Base-by-base conservation (phyloP, 2,888 invertebrate species). In the Salticus scenicus region DNA sequence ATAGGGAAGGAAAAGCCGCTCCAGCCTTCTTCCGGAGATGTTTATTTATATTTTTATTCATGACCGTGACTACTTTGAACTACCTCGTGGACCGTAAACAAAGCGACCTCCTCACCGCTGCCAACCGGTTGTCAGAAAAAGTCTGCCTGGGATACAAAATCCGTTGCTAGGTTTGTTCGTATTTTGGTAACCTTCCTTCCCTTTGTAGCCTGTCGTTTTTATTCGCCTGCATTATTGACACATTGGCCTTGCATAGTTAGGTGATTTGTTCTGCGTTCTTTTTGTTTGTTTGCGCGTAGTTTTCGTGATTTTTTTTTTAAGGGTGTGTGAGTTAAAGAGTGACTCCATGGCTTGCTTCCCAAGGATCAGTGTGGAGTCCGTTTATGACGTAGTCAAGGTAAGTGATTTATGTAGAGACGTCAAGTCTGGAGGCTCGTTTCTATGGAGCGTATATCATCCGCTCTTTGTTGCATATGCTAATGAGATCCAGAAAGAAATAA, bases 11-110 rank as follows among this genome's bases (percentile, higher is more conserved):
- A 51, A 51, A 20, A 8, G n/a, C 17, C 8, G 17, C 17, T 20
- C 12, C n/a, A 14, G 30, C 66, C 30, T 37, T 33, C 31, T 33
- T 31, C 67, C 33, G 31, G 20, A 20, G 28, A 12, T 69, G 69
- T 78, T 78, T 78, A 70, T 71, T 78, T 64, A 42, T 71, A 31
- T n/a, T 63, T 71, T 76, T 66, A 76, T 76, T 76, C 63, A 37
- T 78, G 78, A 78, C 78, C 78, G 78, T 57, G 31, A 69, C 28
- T 63, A 47, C 63, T 24, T 28, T 28, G 63, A 63, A 63, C 64
- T 28, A 57, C 33, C 41, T 27, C 27, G 63, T 63, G 57, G 64
- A 71, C 71, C 71, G 78, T 71, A 71, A 71, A 71, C 71, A 78
- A 71, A 71, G 64, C 78, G 71, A 71, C 71, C 78, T 77, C 77